phyloP scores from a whole-genome alignment of 2,113 vertebrate species.

The Alexandromys fortis region DNA sequence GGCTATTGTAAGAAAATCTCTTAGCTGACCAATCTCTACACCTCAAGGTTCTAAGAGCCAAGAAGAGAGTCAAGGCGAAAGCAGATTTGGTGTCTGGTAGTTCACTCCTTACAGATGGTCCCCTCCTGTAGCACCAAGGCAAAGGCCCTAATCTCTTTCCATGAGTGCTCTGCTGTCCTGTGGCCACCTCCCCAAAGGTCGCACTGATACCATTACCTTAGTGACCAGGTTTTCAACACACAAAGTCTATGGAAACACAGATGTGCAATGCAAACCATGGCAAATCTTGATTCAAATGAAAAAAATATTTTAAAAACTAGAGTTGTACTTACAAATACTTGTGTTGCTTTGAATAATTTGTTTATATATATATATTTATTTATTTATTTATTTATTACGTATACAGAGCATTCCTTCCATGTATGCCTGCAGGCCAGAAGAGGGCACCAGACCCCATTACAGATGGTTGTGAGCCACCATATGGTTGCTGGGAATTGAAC shows the following conservation, averaged over 20 bases:
- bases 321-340: not conserved
- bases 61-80: not conserved
- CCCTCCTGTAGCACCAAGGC: not conserved
- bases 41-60: not conserved
- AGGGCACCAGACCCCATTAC: too few relatives aligned
- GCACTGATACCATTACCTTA: not conserved
- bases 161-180: not conserved
- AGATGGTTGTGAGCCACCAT: too few relatives aligned
- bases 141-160: not conserved
- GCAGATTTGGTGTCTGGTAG: not conserved
- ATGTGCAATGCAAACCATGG: not conserved
- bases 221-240: not conserved
- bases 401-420: too few relatives aligned
- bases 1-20: not conserved
- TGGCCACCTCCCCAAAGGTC: not conserved
- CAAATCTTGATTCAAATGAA: conserved; percentile 19
- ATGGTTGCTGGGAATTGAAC: too few relatives aligned
- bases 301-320: not conserved
- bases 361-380: too few relatives aligned
- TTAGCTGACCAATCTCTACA: not conserved
- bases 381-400: too few relatives aligned
- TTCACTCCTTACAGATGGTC: not conserved
- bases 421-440: too few relatives aligned
- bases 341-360: not conserved
- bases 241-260: not conserved